Evolutionary conservation across 1,140 invertebrate species (phyloP).

Genomic region (Drosophila biarmipes): DNA sequence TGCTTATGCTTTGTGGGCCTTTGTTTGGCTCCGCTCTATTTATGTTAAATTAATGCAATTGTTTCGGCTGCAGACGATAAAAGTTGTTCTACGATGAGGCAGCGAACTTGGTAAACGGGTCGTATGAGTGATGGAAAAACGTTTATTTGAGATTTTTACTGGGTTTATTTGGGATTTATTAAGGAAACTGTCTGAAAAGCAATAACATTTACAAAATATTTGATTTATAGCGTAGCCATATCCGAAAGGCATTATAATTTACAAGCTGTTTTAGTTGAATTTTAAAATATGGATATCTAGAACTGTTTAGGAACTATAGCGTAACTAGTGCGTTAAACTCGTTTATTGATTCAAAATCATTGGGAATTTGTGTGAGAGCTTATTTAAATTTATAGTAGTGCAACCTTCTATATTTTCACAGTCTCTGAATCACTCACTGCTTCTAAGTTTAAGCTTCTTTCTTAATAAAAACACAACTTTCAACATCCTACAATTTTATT

Average conservation of each 20-base stretch:
- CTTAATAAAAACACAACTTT: slow-evolving; percentile 20
- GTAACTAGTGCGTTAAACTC: too few relatives aligned
- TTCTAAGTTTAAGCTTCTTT: not conserved
- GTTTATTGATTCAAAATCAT: too few relatives aligned
- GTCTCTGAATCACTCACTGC: not conserved
- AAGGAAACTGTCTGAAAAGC: not conserved
- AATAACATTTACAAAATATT: too few relatives aligned
- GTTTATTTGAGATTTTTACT: not conserved
- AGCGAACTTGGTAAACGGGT: slow-evolving; percentile 10
- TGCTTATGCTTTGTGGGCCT: slow-evolving; percentile 49
- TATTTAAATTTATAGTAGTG: not conserved
- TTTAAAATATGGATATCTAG: too few relatives aligned
- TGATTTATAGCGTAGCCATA: too few relatives aligned
- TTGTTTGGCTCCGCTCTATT: slow-evolving; percentile 44
- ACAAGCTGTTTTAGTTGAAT: too few relatives aligned
- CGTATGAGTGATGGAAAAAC: slow-evolving; percentile 33
- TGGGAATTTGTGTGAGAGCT: not conserved
- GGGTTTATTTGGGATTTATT: not conserved
- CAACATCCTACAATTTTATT: slow-evolving; percentile 16
- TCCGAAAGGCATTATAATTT: too few relatives aligned
- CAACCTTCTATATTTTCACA: not conserved
- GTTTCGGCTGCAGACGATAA: slow-evolving; percentile 44
- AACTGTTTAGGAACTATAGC: too few relatives aligned
- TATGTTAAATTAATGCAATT: slow-evolving; percentile 71
- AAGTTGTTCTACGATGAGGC: slow-evolving; percentile 2